phyloP scores from a whole-genome alignment of 2,888 invertebrate genomes.

The Eudasyphora cyanicolor region DNA sequence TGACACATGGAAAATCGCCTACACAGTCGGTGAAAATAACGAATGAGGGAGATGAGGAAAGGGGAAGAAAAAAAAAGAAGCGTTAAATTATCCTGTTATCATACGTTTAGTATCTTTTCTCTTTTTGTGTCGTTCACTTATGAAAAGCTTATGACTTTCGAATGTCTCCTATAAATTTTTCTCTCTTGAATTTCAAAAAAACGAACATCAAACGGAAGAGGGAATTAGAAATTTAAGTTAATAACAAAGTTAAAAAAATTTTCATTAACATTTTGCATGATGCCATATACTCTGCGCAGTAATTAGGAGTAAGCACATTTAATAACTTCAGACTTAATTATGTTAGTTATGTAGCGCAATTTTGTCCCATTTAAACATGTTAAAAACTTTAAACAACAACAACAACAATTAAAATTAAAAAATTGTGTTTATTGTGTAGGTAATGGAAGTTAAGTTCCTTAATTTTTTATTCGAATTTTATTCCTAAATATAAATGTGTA shows the following conservation, averaged over 20 bases:
- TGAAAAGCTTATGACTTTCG: neutral
- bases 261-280: too few relatives aligned
- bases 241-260: neutral
- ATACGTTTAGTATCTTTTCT: constrained; percentile 45
- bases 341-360: too few relatives aligned
- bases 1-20: neutral
- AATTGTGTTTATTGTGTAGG: too few relatives aligned
- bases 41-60: neutral
- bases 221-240: neutral
- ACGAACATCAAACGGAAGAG: neutral
- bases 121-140: neutral
- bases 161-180: neutral
- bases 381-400: too few relatives aligned
- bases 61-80: constrained; percentile 7
- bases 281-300: too few relatives aligned
- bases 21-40: neutral
- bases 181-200: neutral
- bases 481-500: too few relatives aligned
- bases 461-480: too few relatives aligned
- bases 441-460: too few relatives aligned
- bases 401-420: too few relatives aligned
- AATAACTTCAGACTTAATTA: too few relatives aligned
- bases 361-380: too few relatives aligned
- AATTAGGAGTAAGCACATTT: too few relatives aligned
- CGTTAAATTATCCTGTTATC: constrained; percentile 59